Evolutionary conservation across 2,113 vertebrate species (phyloP).

Genomic region (Corythornis madagascariensis): DNA sequence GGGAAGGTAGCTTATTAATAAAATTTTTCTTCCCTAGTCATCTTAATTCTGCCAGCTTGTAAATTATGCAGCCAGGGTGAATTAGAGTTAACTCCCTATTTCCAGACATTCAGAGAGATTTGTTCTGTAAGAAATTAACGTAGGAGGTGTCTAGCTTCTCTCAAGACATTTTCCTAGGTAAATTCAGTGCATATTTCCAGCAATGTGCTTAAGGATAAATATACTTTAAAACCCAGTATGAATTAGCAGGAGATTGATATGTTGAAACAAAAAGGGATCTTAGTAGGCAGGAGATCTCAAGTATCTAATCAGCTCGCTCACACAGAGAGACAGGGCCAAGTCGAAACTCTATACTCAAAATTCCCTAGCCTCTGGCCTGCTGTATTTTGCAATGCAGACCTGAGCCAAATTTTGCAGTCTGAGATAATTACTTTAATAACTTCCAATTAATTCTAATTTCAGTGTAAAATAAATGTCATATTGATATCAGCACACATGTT

Average conservation of each 20-base stretch:
- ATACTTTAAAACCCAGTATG: not conserved
- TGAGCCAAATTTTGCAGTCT: not conserved
- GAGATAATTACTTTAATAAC: not conserved
- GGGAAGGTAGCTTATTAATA: conserved; percentile 50
- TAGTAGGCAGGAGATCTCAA: not conserved
- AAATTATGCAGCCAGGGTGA: conserved; percentile 13
- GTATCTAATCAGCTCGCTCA: not conserved
- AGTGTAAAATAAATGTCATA: not conserved
- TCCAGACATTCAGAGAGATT: not conserved
- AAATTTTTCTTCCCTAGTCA: conserved; percentile 41
- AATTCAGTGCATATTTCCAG: not conserved
- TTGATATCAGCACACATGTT: not conserved
- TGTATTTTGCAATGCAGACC: not conserved
- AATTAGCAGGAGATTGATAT: not conserved
- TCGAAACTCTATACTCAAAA: not conserved
- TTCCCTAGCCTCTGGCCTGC: not conserved
- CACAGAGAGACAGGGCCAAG: not conserved
- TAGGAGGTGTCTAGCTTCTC: not conserved
- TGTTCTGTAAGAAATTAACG: not conserved
- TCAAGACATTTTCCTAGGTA: not conserved
- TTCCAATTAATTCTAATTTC: conserved; percentile 17
- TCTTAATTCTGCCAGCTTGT: conserved; percentile 19
- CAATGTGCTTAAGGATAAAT: not conserved
- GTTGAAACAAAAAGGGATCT: not conserved
- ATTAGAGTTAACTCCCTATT: not conserved